phyloP scores from a whole-genome alignment of 1,140 invertebrate genomes.

The Psix sp. region DNA sequence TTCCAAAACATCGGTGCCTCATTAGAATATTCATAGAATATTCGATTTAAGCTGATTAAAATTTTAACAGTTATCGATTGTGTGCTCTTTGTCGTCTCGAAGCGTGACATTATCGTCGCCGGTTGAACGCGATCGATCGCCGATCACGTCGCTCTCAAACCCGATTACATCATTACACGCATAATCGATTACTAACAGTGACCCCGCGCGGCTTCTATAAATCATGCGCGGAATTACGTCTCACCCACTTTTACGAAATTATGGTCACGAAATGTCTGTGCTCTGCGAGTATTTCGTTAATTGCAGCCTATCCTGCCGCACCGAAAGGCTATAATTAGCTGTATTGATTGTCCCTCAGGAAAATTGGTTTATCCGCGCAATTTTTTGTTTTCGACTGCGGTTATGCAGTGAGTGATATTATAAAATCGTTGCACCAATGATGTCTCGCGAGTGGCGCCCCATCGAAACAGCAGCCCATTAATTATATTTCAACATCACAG shows the following conservation, averaged over 20 bases:
- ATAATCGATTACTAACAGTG: too few species aligned
- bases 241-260: slow-evolving; percentile 1
- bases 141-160: slow-evolving; percentile 20
- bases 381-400: slow-evolving; percentile 25
- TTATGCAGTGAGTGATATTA: slow-evolving; percentile 29
- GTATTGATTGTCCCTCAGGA: slow-evolving; percentile 31
- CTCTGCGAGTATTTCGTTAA: slow-evolving; percentile 29
- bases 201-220: too few species aligned
- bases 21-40: slow-evolving; percentile 52
- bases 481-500: slow-evolving; percentile 28
- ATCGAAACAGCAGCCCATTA: slow-evolving; percentile 12
- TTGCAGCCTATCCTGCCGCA: too few species aligned
- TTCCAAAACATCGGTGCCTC: slow-evolving; percentile 45
- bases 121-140: slow-evolving; percentile 21
- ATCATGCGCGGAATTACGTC: too few species aligned
- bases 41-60: slow-evolving; percentile 50
- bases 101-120: slow-evolving; percentile 5
- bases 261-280: slow-evolving; percentile 24
- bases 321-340: slow-evolving; percentile 25
- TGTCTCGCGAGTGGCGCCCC: slow-evolving; percentile 19
- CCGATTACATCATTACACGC: too few species aligned
- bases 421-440: slow-evolving; percentile 33
- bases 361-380: slow-evolving; percentile 28
- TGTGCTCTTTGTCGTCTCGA: slow-evolving; percentile 13
- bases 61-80: slow-evolving; percentile 48